phyloP scores from a whole-genome alignment of 2,797 vertebrate species.

The Centropyge bicolor region DNA sequence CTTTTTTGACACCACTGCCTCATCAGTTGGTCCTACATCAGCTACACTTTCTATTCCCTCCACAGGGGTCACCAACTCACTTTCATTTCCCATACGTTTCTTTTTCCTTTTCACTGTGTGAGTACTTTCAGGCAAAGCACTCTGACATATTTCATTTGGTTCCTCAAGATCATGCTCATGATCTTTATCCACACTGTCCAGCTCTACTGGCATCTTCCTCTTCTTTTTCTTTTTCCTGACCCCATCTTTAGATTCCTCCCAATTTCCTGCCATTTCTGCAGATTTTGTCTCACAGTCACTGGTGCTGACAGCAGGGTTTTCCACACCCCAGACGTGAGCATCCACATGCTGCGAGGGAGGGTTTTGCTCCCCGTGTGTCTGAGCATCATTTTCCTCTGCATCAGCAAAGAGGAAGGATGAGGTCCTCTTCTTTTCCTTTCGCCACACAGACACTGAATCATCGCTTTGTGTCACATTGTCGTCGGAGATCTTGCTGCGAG shows the following conservation, averaged over 20 bases:
- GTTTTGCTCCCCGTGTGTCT: background rate
- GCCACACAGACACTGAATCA: constrained; percentile 41
- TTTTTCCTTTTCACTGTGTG: constrained; percentile 15
- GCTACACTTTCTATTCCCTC: background rate
- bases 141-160: background rate
- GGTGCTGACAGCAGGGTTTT: constrained; percentile 8
- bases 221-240: constrained; percentile 53
- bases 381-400: constrained; percentile 46
- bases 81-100: constrained; percentile 6
- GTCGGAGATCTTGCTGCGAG: background rate
- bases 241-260: background rate
- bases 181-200: constrained; percentile 5
- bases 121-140: background rate
- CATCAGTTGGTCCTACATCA: background rate
- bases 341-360: background rate
- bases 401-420: constrained; percentile 71
- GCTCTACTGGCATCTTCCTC: background rate
- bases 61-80: background rate
- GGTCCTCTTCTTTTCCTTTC: constrained; percentile 43
- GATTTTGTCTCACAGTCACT: constrained; percentile 7
- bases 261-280: constrained; percentile 22
- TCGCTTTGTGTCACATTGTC: background rate
- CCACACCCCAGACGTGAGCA: background rate
- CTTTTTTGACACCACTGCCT: constrained; percentile 4
- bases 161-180: constrained; percentile 14